Evolutionary conservation across 2,888 invertebrate species (phyloP), one percentile per base, ranked within the genome.

Genomic region (Pomacea canaliculata): DNA sequence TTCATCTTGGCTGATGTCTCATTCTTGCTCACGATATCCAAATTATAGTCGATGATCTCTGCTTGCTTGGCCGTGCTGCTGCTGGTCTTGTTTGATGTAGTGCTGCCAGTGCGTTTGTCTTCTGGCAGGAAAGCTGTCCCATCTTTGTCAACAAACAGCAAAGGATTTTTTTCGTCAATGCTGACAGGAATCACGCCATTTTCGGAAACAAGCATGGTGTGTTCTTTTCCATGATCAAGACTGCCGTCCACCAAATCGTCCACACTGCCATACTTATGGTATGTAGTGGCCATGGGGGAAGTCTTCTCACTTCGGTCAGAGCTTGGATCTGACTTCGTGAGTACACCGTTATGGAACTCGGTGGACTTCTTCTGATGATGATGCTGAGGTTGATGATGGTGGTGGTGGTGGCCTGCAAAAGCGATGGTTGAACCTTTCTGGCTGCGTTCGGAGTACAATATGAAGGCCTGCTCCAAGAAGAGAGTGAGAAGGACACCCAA

Each of bases 401-500:
- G 51, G 16, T 51, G 51, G 7, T 51, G 51, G 8, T 56, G 51
- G 16, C 51, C 23, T n/a, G 18, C 12, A 27, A n/a, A 1, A 27
- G 23, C 59, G 23, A 12, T 63, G 4, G 16, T 16, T 56, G 51
- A 56, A 56, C 51, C 12, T 10, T 56, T 56, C 51, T 56, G 51
- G 2, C 16, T 56, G 51, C 12, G 12, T 56, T 56, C 51, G 10
- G 51, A 7, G 63, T 63, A 51, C 18, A 49, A 51, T 9, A 66
- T 8, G 18, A 72, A n/a, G 13, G 65, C 13, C 16, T 72, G 27
- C 65, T 72, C 72, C 49, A 37, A 27, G 13, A 49, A 51, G 19
- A 72, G 72, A 4, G 65, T 63, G 23, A 72, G 56, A 23, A 72
- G 51, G 16, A 72, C 46, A 27, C 72, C 72, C 9, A 72, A 27